phyloP scores from a whole-genome alignment of 2,113 vertebrate genomes.

The Phocoena phocoena region DNA sequence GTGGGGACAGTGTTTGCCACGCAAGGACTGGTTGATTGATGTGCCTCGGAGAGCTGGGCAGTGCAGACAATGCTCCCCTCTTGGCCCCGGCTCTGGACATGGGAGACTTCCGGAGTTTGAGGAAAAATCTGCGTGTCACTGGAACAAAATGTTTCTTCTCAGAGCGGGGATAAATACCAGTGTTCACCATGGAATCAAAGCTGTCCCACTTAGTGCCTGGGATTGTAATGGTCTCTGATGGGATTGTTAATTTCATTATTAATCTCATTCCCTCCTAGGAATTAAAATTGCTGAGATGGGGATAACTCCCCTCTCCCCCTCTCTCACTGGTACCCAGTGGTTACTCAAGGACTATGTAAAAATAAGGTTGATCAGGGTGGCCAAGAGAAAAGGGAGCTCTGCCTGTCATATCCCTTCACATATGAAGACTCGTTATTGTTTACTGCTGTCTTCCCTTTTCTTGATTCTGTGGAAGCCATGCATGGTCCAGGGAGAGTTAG shows the following conservation, averaged over 20 bases:
- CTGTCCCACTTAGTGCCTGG: background rate
- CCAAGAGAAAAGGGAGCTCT: background rate
- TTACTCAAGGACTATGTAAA: background rate
- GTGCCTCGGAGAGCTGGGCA: background rate
- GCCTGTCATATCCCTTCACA: too few species aligned
- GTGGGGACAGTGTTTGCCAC: rapidly evolving
- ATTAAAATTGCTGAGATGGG: background rate
- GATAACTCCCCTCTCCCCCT: background rate
- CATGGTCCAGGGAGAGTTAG: background rate
- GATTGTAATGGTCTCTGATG: background rate
- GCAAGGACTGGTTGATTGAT: too few species aligned
- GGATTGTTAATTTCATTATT: background rate
- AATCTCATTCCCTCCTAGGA: background rate
- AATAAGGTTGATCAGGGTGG: background rate
- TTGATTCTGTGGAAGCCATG: background rate
- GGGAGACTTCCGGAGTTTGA: background rate
- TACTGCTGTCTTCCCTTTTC: background rate
- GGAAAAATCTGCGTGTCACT: background rate
- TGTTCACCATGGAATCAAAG: background rate
- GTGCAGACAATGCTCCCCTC: background rate
- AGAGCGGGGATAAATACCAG: background rate
- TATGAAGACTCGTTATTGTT: background rate
- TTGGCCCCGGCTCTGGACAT: background rate
- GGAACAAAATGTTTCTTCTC: background rate
- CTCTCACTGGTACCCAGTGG: background rate